Conservation (phyloP, 2,113 vertebrate genomes). For the Clupea harengus region DNA sequence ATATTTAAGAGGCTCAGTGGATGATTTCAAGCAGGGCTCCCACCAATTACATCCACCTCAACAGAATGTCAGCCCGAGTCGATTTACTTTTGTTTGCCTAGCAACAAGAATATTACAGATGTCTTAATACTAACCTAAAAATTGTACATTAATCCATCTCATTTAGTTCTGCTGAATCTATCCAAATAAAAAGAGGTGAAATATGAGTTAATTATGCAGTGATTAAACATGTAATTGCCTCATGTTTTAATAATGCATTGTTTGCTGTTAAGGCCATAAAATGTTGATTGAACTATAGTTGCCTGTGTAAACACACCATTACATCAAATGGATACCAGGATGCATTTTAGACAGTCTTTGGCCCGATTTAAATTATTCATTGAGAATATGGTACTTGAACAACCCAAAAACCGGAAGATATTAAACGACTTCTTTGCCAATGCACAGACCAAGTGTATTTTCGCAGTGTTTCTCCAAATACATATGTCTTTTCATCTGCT, state of each 20-base stretch:
- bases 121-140: not conserved
- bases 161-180: not conserved
- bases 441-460: not conserved
- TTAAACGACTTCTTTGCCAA: not conserved
- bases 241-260: not conserved
- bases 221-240: not conserved
- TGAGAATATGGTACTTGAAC: not conserved
- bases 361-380: not conserved
- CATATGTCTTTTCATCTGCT: not conserved
- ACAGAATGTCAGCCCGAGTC: slow-evolving; percentile 15
- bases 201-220: not conserved
- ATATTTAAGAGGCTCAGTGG: slow-evolving; percentile 44
- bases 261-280: not conserved
- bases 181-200: not conserved
- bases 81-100: not conserved
- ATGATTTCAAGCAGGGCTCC: slow-evolving; percentile 15
- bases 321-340: not conserved
- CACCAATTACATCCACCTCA: slow-evolving; percentile 35
- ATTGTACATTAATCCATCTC: not conserved
- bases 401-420: not conserved
- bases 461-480: too few relatives aligned
- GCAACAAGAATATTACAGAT: not conserved
- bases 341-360: not conserved
- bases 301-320: not conserved
- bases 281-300: not conserved